Evolutionary conservation across 2,888 invertebrate genomes (phyloP), one percentile per base, ranked within the genome.

Genomic region (Cheilosia impressa): DNA sequence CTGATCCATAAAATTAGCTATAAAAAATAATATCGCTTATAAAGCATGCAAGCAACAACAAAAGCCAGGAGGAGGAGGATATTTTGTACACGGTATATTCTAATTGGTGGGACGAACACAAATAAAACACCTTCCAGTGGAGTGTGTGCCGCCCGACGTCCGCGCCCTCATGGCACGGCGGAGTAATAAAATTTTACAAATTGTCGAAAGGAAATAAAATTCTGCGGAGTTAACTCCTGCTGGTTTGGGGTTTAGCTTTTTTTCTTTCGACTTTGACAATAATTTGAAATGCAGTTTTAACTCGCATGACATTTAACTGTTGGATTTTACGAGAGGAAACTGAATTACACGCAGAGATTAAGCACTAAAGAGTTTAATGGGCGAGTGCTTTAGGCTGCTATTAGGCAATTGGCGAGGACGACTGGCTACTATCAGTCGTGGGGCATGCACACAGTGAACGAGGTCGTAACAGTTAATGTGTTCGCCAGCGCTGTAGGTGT

Each of bases 1-100:
- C 63, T 63, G 43, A 27, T 75, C 65, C 80, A 84, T 84, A 80
- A 84, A 84, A 75, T 84, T 75, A 80, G 69, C 65, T 45, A 79
- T 84, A 84, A 84, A 84, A 84, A 65, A 52, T 75, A 58, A 50
- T 71, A 82, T 82, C 45, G 77, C 65, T 58, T 60, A 77, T 77
- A 65, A 77, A 82, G 71, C 82, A 82, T 72, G 71, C 65, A 76
- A 71, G 65, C 52, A 34, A 53, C 73, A 43, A 34, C 62, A 53
- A 62, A 19, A 52, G 47, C 10, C 17, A 45, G n/a, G 9, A 19
- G n/a, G 17, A 19, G 17, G 17, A 19, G 17, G 47, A 22, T 27
- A 22, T 13, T 1, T 5, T 13, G 24, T 19, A 24, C 13, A 50
- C 7, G 9, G 13, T 13, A n/a, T 17, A 24, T 22, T 47, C 57